Evolutionary conservation across 2,888 invertebrate genomes (phyloP).

Genomic region (Marasmarcha lunaedactyla): DNA sequence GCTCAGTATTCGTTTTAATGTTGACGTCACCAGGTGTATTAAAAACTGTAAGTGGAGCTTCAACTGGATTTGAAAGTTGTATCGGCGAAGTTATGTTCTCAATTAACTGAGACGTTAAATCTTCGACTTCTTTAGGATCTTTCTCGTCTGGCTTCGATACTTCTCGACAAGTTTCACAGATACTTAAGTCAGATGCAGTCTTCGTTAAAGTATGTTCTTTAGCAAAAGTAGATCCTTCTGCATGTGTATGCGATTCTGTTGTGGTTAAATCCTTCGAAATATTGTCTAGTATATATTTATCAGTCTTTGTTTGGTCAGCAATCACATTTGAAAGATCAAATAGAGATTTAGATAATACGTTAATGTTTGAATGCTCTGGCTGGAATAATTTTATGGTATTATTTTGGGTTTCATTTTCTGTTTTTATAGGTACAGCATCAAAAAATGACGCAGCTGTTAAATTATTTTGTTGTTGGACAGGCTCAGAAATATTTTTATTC

Average conservation of each 20-base stretch:
- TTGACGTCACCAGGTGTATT: constrained; percentile 16
- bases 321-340: constrained; percentile 29
- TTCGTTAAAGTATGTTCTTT: background rate
- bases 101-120: constrained; percentile 46
- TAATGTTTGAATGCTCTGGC: no score
- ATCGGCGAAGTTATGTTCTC: constrained; percentile 54
- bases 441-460: background rate
- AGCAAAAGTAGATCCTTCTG: no score
- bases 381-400: no score
- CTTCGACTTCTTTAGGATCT: constrained; percentile 23
- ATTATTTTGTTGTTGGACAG: no score
- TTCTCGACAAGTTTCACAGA: constrained; percentile 50
- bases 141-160: constrained; percentile 35
- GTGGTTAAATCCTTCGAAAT: background rate
- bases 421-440: background rate
- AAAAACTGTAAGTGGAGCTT: constrained; percentile 31
- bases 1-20: constrained; percentile 23
- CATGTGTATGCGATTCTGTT: no score
- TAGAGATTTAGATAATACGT: constrained; percentile 26
- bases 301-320: constrained; percentile 19
- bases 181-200: constrained; percentile 32
- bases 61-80: constrained; percentile 47
- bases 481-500: no score
- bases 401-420: background rate
- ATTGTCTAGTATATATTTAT: background rate